Evolutionary conservation across 1,140 invertebrate genomes (phyloP), one percentile per base, ranked within the genome.

Genomic region (Heliconius nattereri): DNA sequence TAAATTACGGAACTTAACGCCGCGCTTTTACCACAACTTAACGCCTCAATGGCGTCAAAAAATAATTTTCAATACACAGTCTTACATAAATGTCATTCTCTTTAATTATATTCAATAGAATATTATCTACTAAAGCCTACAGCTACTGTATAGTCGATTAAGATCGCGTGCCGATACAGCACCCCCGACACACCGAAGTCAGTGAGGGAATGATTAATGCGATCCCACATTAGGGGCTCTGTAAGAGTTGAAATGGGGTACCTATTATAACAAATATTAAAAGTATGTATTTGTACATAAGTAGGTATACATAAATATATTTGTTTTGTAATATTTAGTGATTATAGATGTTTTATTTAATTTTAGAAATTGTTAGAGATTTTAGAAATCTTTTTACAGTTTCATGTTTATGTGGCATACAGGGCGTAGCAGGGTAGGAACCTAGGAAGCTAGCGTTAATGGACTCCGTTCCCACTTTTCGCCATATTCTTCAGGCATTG

Each of bases 141-240:
- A 72, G 35, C 35, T 37, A 26, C 60, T 20, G 71, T 72, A 71
- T 23, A 72, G 66, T 78, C 60, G 73, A 71, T 71, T 71, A 78
- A 79, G 78, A 79, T 79, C 73, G 37, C 37, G 72, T 35, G 26
- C 20, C 32, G 73, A 79, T 75, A 79, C n/a, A 5, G 45, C 35
- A 73, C 71, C 23, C 71, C 72, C 72, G 57, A 70, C 52, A 70
- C 74, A 75, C 73, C 77, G 81, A 87, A 88, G 88, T 89, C 86
- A 86, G 84, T 86, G 78, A 85, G 84, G 83, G 84, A 87, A 88
- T 89, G 88, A 89, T 89, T 87, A 88, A 89, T 89, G 88, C 73
- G 85, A 82, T 85, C 82, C 83, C 87, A 86, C 88, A 89, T 89
- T 89, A 89, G 86, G 84, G 45, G 37, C 23, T 49, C 37, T 49